Evolutionary conservation across 2,888 invertebrate species (phyloP).

Genomic region (Norana najaformis): DNA sequence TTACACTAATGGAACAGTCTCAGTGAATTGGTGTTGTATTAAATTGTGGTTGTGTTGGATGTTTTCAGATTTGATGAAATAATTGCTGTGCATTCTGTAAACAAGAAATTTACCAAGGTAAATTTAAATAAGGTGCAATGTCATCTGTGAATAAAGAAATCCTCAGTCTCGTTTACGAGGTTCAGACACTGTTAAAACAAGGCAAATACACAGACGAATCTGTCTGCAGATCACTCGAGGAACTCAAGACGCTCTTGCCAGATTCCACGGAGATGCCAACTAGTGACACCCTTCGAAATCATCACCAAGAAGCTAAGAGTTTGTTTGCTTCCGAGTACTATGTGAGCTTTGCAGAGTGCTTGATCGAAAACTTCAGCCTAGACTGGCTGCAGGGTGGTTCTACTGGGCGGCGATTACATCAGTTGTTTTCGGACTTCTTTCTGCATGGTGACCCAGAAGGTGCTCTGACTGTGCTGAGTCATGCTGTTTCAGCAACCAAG

Average conservation of each 20-base stretch:
- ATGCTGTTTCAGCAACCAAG: not conserved
- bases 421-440: not conserved
- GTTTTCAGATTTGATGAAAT: not conserved
- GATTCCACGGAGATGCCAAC: not conserved
- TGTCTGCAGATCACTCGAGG: not conserved
- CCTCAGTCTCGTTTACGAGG: not conserved
- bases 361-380: not conserved
- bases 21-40: too few relatives aligned
- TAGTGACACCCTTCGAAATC: not conserved
- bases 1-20: too few relatives aligned
- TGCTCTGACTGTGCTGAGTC: not conserved
- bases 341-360: not conserved
- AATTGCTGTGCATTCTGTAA: too few relatives aligned
- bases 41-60: not conserved
- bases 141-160: not conserved
- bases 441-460: not conserved
- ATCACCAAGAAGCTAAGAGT: not conserved
- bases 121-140: not conserved
- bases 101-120: too few relatives aligned
- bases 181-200: not conserved
- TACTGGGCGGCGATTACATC: not conserved
- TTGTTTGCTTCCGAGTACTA: not conserved
- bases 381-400: conserved; percentile 10
- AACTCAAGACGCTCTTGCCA: not conserved
- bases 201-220: not conserved